A percentile compares a stretch with the other conserved stretches of the same genome.
phyloP scores from a whole-genome alignment of 64 coral and sea anemone genomes.

The Pachyseris speciosa region DNA sequence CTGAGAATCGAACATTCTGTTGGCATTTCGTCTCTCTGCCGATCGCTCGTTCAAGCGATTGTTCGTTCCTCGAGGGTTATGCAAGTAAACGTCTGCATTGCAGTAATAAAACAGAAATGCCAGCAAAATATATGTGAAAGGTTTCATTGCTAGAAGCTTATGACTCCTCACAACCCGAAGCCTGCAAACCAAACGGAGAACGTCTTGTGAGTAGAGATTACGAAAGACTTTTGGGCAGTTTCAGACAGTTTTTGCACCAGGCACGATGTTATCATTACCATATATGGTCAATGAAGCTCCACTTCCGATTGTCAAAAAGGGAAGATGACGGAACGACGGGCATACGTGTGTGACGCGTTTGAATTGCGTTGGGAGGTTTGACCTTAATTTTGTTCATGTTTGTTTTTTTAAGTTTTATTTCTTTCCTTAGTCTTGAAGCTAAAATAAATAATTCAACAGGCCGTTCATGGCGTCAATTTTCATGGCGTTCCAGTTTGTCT shows the following conservation, averaged over 20 bases:
- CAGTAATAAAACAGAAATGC: not conserved
- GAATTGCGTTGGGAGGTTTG: too few species aligned
- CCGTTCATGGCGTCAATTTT: too few species aligned
- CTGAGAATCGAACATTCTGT: slow-evolving; percentile 94
- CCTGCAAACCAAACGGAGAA: too few species aligned
- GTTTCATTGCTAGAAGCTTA: slow-evolving; percentile 18
- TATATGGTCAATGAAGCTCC: slow-evolving; percentile 1
- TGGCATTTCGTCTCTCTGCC: slow-evolving; percentile 86
- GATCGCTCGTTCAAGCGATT: slow-evolving; percentile 86
- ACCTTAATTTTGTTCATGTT: too few species aligned
- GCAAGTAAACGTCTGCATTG: slow-evolving; percentile 76
- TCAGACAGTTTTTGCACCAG: not conserved
- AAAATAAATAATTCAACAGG: too few species aligned
- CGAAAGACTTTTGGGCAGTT: not conserved
- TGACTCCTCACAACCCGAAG: too few species aligned
- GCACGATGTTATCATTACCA: slow-evolving; percentile 20
- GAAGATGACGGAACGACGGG: not conserved
- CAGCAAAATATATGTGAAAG: not conserved
- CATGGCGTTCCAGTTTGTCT: too few species aligned
- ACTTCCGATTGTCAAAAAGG: slow-evolving; percentile 11
- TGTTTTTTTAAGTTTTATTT: too few species aligned
- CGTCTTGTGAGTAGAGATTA: not conserved
- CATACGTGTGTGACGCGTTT: not conserved
- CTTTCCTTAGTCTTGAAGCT: too few species aligned
- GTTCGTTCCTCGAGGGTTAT: slow-evolving; percentile 81